Base-by-base conservation (phyloP, 1,140 invertebrate species). In the Calycopis cecrops region DNA sequence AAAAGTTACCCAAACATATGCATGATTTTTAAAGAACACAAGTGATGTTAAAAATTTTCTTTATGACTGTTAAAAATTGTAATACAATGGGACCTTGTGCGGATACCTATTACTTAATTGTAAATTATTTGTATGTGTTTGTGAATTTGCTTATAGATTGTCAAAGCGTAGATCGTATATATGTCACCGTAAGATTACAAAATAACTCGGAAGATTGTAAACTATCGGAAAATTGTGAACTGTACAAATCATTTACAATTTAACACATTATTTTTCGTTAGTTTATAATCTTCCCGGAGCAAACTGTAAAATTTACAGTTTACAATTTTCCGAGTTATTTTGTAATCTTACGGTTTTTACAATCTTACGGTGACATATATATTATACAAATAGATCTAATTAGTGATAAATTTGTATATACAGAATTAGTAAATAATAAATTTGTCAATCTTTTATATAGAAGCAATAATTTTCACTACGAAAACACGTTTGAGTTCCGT, bases 401-500 rank as follows among this genome's bases (percentile, higher is more conserved):
- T 77, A 77, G 69, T 71, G 63, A 74, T 76, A 79, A 81, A 79
- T 76, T 75, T 82, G 76, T 82, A 79, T 71, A 79, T 79, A 82
- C 69, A 73, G 65, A 75, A 65, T 73, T 72, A 69, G 40, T 44
- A 44, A 70, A 65, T 59, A 51, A 60, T 61, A 55, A 62, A 48
- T 48, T 55, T 63, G 63, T 55, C 59, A 65, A 59, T 57, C 65
- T 75, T 68, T 71, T 73, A 63, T 73, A 73, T 69, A 65, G 65
- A 64, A 66, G 63, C 63, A 71, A 63, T 65, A 66, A 44, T 16
- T 37, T 63, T 60, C 56, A 52, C 53, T 59, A 50, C 57, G 57
- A 62, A 64, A 62, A 69, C 51, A 67, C 65, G 65, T 65, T 63
- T 73, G 64, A 62, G 64, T 71, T 71, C 67, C 48, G 67, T 63